A percentile compares a stretch with the other conserved stretches of the same genome.
phyloP scores from a whole-genome alignment of 2,113 vertebrate genomes.

The Pelusios castaneus region DNA sequence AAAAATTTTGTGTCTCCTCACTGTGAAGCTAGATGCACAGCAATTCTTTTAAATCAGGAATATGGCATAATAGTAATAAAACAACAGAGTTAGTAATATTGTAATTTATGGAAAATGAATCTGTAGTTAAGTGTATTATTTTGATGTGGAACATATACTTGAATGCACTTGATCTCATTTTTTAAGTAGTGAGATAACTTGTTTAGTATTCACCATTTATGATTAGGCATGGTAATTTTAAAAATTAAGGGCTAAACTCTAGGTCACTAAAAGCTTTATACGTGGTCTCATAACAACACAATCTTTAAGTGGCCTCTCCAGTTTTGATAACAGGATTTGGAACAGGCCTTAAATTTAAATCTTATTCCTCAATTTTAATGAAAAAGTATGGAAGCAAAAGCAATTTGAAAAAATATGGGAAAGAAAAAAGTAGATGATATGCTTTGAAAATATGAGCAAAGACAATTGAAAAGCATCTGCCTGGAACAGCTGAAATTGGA shows the following conservation, averaged over 20 bases:
- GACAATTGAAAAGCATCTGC: background rate
- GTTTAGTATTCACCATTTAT: background rate
- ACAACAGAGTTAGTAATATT: background rate
- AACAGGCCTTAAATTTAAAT: background rate
- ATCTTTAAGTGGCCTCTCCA: background rate
- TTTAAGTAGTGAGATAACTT: background rate
- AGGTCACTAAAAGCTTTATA: constrained; percentile 53
- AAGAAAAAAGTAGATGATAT: background rate
- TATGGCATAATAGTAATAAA: background rate
- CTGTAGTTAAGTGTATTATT: background rate
- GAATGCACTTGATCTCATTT: too few relatives aligned
- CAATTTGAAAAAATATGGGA: background rate
- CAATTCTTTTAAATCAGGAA: constrained; percentile 4
- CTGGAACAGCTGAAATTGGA: background rate
- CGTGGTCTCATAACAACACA: background rate
- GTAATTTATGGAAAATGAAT: constrained; percentile 9
- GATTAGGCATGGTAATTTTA: background rate
- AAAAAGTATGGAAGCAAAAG: background rate
- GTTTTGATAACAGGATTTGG: background rate
- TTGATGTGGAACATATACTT: too few relatives aligned
- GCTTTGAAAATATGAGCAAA: background rate
- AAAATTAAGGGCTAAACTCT: constrained; percentile 1
- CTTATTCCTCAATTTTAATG: background rate
- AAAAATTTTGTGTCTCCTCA: background rate
- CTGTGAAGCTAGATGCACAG: background rate